Evolutionary conservation across 2,113 vertebrate genomes (phyloP).

Genomic region (Chascanopsetta lugubris): DNA sequence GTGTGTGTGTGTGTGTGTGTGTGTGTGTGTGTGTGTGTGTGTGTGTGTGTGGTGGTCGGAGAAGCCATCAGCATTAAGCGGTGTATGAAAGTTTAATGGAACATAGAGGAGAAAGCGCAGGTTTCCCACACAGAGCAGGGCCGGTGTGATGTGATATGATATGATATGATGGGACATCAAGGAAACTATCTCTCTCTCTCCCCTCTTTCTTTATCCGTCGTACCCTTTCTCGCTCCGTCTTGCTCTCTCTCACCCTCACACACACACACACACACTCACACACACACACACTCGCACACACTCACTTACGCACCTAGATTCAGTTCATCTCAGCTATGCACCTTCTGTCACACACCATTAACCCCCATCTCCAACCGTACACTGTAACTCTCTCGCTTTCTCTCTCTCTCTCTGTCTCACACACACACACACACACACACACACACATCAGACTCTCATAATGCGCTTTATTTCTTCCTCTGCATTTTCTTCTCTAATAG

Average conservation of each 20-base stretch:
- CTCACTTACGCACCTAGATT: conserved; percentile 54
- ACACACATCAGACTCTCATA: conserved; percentile 10
- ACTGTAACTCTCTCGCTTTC: conserved; percentile 30
- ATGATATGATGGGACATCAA: conserved; percentile 66
- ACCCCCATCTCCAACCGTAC: conserved; percentile 45
- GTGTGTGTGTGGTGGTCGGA: conserved; percentile 60
- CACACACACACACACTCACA: conserved; percentile 30
- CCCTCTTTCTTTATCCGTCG: not conserved
- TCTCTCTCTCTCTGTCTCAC: conserved; percentile 14
- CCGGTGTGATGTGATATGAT: conserved; percentile 63
- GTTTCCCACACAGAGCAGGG: conserved; percentile 53
- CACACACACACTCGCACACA: conserved; percentile 18
- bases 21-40: conserved; percentile 6
- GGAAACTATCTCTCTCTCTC: conserved; percentile 26
- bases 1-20: conserved; percentile 34
- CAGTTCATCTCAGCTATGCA: conserved; percentile 66
- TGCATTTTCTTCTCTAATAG: conserved; percentile 12
- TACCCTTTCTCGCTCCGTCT: not conserved
- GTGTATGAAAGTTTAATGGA: conserved; percentile 81
- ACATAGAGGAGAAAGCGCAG: conserved; percentile 68
- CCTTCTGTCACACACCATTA: conserved; percentile 73
- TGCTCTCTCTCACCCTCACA: not conserved
- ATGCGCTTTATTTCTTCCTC: conserved; percentile 18
- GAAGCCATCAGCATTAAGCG: conserved; percentile 77
- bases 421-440: conserved; percentile 20